Evolutionary conservation across 2,797 vertebrate genomes (phyloP).

Genomic region (Alosa sapidissima): DNA sequence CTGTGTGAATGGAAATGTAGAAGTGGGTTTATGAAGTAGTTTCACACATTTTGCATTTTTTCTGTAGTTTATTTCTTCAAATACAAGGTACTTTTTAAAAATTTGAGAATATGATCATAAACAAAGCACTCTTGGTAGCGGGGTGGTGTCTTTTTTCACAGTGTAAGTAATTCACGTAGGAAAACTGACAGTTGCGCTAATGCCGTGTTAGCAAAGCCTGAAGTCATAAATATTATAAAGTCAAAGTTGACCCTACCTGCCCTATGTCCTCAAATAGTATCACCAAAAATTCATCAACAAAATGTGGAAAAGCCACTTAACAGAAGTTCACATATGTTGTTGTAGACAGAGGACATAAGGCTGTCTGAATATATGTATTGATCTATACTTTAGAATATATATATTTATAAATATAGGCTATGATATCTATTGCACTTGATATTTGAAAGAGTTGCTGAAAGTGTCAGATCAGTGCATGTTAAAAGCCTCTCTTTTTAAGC

Average conservation of each 20-base stretch:
- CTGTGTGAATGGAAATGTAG: not conserved
- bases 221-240: conserved; percentile 2
- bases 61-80: conserved; percentile 12
- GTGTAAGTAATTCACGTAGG: conserved; percentile 5
- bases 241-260: not conserved
- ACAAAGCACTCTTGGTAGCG: conserved; percentile 9
- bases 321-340: not conserved
- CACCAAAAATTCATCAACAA: not conserved
- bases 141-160: conserved; percentile 2
- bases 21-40: not conserved
- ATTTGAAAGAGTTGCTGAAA: conserved; percentile 12
- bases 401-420: conserved; percentile 5
- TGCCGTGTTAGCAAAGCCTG: conserved; percentile 7
- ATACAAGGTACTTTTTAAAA: not conserved
- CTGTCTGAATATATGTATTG: not conserved
- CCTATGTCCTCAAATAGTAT: not conserved
- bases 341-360: not conserved
- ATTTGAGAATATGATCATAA: not conserved
- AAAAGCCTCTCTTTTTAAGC: not conserved
- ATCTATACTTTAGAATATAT: not conserved
- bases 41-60: not conserved
- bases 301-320: not conserved
- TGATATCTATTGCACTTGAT: not conserved
- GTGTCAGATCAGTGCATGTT: conserved; percentile 12
- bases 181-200: not conserved